Conservation (phyloP, 2,888 invertebrate species). For the Ametastegia equiseti region DNA sequence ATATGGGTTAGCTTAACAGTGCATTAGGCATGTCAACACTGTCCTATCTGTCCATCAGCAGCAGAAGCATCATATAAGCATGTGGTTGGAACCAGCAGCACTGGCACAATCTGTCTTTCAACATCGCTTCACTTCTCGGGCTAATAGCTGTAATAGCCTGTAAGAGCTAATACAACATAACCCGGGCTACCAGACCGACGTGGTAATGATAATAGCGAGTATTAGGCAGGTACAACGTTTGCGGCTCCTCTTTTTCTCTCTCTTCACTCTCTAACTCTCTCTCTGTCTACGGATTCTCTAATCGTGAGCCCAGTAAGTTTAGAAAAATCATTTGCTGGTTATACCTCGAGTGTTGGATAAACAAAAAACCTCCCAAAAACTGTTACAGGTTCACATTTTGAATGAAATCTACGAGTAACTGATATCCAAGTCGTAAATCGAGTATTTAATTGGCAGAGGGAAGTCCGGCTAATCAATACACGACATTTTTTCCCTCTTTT, state of each 20-base stretch:
- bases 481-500: background rate
- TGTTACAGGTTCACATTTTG: too few species aligned
- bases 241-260: background rate
- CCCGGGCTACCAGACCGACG: background rate
- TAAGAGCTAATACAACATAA: constrained; percentile 33
- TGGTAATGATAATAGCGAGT: constrained; percentile 24
- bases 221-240: background rate
- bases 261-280: background rate
- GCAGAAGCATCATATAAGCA: too few species aligned
- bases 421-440: too few species aligned
- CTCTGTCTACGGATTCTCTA: too few species aligned
- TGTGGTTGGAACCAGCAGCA: too few species aligned
- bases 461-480: constrained; percentile 9
- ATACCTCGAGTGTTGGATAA: too few species aligned
- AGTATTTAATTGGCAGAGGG: background rate
- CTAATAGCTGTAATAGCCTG: constrained; percentile 42
- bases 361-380: too few species aligned
- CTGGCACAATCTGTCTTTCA: constrained; percentile 66
- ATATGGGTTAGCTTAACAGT: constrained; percentile 56
- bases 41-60: constrained; percentile 61
- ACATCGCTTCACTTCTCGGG: constrained; percentile 43
- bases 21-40: constrained; percentile 70
- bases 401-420: too few species aligned
- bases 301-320: too few species aligned
- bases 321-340: too few species aligned